Conservation (phyloP, 2,888 invertebrate genomes). For the Limnephilus rhombicus region DNA sequence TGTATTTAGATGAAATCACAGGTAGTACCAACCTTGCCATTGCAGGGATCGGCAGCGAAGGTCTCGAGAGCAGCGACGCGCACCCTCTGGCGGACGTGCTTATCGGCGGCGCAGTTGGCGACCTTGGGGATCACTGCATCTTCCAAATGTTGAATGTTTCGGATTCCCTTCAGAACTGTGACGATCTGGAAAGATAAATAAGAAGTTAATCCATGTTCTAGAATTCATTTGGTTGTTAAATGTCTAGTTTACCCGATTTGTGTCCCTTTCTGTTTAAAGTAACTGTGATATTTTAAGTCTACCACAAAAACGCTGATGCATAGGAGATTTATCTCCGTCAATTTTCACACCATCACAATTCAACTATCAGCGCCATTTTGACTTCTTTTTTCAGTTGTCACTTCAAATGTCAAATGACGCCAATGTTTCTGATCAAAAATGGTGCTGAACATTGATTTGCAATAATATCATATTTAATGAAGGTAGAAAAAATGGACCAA, state of each 20-base stretch:
- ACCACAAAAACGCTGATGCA: too few relatives aligned
- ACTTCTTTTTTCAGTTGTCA: too few relatives aligned
- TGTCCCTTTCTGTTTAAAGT: too few relatives aligned
- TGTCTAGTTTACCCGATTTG: not conserved
- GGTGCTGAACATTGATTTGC: not conserved
- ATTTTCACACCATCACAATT: too few relatives aligned
- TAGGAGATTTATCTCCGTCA: too few relatives aligned
- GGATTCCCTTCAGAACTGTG: constrained; percentile 88
- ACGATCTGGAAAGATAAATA: constrained; percentile 75
- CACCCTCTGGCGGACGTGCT: constrained; percentile 81
- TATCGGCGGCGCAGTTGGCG: constrained; percentile 80
- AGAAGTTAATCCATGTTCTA: not conserved
- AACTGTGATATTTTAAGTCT: too few relatives aligned
- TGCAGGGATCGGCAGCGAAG: constrained; percentile 84
- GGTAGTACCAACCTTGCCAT: constrained; percentile 72
- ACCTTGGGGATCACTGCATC: constrained; percentile 80
- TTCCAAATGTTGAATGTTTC: constrained; percentile 85
- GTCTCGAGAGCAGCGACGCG: constrained; percentile 90
- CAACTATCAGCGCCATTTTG: too few relatives aligned
- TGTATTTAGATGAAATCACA: not conserved
- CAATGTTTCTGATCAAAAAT: not conserved
- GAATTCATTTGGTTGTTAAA: not conserved
- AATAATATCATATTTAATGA: not conserved
- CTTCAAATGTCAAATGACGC: not conserved
- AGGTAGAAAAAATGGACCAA: not conserved